Evolutionary conservation across 2,113 vertebrate species (phyloP), one percentile per base, ranked within the genome.

Genomic region (Myrmophylax atrothorax): DNA sequence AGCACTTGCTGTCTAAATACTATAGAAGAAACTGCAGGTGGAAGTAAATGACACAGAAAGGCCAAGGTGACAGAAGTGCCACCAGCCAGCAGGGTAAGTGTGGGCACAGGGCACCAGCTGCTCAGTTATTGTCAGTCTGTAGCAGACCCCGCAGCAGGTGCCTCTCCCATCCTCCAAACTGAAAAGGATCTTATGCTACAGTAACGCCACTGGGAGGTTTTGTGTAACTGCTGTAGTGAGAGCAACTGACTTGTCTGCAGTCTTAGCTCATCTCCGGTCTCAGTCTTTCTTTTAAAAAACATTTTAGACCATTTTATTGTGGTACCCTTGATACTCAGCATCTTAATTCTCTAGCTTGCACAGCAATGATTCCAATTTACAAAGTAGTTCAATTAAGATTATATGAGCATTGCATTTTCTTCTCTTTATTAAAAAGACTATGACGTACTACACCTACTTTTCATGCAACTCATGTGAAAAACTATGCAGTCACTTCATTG

Each of bases 61-160:
- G 52, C 80, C 72, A 91, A 96, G 93, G 91, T 91, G 56, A 58
- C 63, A 80, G 84, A 9, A 87, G 3, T 8, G 67, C 91, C 46
- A 14, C 67, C 31, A 46, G 90, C 78, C 75, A 87, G 85, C 67
- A 66, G 87, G 81, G 25, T 87, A 68, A 95, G 81, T 28, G 49
- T 50, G 10, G 58, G 69, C 69, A 60, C 58, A 62, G 75, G 46
- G 74, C 93, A 94, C 58, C 94, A 95, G 95, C 91, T 96, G 95
- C 91, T 95, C 14, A 10, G 19, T 82, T 22, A 82, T 29, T 96
- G 81, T 91, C 74, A 49, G 46, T 25, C 18, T 9, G 23, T 60
- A 63, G 84, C 84, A 78, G 69, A 77, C 91, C 76, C 37, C 69
- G 16, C 77, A 89, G 95, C 94, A 95, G 95, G 91, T 95, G 93